Percentiles rank a stretch among this genome's conserved stretches.
Evolutionary conservation across 2,888 invertebrate species (phyloP).

Genomic region (Dicycla oo): DNA sequence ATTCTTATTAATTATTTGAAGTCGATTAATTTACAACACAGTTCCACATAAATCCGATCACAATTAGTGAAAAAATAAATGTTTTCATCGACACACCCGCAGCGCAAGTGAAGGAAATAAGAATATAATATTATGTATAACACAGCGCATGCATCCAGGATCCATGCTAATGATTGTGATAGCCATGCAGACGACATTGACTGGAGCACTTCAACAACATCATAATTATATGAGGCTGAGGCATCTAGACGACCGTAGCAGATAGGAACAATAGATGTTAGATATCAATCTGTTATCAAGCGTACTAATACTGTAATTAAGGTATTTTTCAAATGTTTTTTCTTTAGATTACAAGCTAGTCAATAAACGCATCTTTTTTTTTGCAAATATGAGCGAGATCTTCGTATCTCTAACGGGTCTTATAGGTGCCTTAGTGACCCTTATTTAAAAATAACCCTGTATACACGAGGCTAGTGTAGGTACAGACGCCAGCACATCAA

Average conservation of each 20-base stretch:
- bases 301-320: not conserved
- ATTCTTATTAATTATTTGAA: conserved; percentile 46
- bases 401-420: not conserved
- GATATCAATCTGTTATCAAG: too few relatives aligned
- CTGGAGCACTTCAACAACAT: conserved; percentile 72
- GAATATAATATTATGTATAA: conserved; percentile 59
- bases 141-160: conserved; percentile 81
- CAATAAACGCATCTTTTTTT: not conserved
- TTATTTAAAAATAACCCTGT: conserved; percentile 3
- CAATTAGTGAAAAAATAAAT: conserved; percentile 25
- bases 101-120: conserved; percentile 54
- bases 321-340: not conserved
- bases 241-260: not conserved
- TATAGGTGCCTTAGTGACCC: not conserved
- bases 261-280: not conserved
- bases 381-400: not conserved
- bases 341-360: not conserved
- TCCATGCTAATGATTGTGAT: conserved; percentile 75
- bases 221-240: not conserved
- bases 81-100: conserved; percentile 53
- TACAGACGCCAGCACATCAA: too few relatives aligned
- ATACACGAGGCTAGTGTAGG: conserved; percentile 13
- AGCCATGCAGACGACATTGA: conserved; percentile 80
- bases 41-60: conserved; percentile 34
- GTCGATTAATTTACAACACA: conserved; percentile 55